Base-by-base conservation (phyloP, 2,888 invertebrate genomes). In the Phlogophora meticulosa region DNA sequence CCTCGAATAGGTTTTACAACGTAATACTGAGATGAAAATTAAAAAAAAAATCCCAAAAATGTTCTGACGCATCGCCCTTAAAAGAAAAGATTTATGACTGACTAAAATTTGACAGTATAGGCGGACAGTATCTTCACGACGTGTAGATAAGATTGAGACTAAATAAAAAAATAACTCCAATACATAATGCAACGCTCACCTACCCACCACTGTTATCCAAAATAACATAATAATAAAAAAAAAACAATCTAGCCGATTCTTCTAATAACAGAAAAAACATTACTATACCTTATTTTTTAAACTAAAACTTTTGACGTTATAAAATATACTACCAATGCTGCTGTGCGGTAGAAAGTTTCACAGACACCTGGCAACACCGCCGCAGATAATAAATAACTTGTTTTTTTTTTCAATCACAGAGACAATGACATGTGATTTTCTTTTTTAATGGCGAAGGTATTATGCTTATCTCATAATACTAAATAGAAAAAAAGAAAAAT, bases 161-260 rank as follows among this genome's bases (percentile, higher is more conserved):
- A 17, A 46, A 28, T 28, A 28, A 56, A 9, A 22, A 52, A 28
- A 5, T 5, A n/a, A 17, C 7, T 51, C 17, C 40, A 4, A 38
- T n/a, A 20, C 46, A 43, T 13, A 68, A 48, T 42, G 40, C 69
- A 22, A 13, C 34, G 53, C 10, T 32, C 34, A 34, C 38, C 43
- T 43, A 49, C 36, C 7, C 67, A 68, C 42, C 15, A 59, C 59
- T 10, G 22, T 49, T 24, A 38, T 67, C 10, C 66, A 51, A 38
- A 13, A 45, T 15, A 52, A 36, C 40, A 51, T 38, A 13, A 45
- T 15, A 52, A 36, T 40, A 70, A 53, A 60, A 62, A 45, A 28
- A 57, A 59, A 48, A 36, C 34, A 63, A 76, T 67, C 80, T 80
- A 80, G 80, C 80, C 63, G 15, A 70, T 67, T 72, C 75, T 69